These are phyloP conservation scores for Agrenia bidenticulata DNA, from an alignment of 2,888 invertebrate genomes.

Conservation along the genomic window DNA sequence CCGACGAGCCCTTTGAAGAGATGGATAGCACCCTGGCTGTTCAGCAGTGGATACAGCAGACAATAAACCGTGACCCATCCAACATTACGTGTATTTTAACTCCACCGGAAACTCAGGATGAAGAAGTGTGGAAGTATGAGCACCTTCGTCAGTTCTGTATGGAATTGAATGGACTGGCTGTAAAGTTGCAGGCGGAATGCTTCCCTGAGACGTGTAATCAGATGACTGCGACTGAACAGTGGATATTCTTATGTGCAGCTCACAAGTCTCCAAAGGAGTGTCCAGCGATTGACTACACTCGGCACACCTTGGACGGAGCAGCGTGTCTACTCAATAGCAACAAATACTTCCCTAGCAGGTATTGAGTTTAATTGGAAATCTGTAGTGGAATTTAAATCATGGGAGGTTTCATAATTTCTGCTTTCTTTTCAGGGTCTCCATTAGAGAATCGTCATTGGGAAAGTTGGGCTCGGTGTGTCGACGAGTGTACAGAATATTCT, in stretches of 20 bases:
- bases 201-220: conserved; percentile 96
- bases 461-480: conserved; percentile 98
- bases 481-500: conserved; percentile 98
- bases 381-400: no score
- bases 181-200: conserved; percentile 92
- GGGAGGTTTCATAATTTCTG: no score
- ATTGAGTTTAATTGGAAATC: no score
- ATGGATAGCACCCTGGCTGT: conserved; percentile 99
- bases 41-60: conserved; percentile 98
- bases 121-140: conserved; percentile 99
- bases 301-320: conserved; percentile 98
- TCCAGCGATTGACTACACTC: conserved; percentile 98
- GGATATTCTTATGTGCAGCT: conserved; percentile 99
- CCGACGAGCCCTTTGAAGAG: conserved; percentile 96
- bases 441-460: conserved; percentile 97
- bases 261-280: conserved; percentile 99
- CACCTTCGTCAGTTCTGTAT: conserved; percentile 98
- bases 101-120: conserved; percentile 96
- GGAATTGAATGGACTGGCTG: conserved; percentile 98
- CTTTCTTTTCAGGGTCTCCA: conserved; percentile 75
- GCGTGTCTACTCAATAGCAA: conserved; percentile 98
- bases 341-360: conserved; percentile 99
- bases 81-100: conserved; percentile 92
- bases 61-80: conserved; percentile 87
- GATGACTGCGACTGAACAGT: conserved; percentile 99